phyloP scores from a whole-genome alignment of 37 sponge, comb jelly and placozoan genomes.

The Diacarnus erythraeanus region DNA sequence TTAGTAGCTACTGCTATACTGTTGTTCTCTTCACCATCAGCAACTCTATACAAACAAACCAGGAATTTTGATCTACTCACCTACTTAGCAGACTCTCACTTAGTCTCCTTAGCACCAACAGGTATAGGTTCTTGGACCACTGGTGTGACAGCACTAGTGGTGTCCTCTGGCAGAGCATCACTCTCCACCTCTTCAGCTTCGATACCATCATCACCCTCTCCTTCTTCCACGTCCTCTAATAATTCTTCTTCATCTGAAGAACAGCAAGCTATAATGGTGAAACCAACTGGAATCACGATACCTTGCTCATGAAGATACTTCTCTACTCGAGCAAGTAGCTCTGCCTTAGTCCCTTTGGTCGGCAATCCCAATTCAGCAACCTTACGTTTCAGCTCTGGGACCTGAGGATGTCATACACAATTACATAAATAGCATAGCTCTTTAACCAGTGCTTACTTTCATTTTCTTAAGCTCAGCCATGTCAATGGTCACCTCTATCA shows the following conservation, averaged over 20 bases:
- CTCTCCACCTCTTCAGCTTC: constrained; percentile 11
- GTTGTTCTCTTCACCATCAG: not conserved
- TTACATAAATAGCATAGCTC: not conserved
- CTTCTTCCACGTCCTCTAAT: constrained; percentile 40
- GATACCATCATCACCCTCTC: constrained; percentile 5
- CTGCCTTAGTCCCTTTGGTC: constrained; percentile 75
- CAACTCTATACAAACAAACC: too few species aligned
- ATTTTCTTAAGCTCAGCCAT: constrained; percentile 72
- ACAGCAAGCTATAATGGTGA: too few species aligned
- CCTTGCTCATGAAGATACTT: constrained; percentile 64
- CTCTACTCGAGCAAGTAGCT: constrained; percentile 71
- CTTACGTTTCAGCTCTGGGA: constrained; percentile 62
- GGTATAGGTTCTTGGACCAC: not conserved
- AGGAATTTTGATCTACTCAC: too few species aligned
- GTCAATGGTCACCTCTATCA: constrained; percentile 47
- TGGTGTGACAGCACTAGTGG: not conserved
- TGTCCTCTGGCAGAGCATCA: not conserved
- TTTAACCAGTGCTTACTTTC: constrained; percentile 32
- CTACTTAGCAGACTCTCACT: not conserved
- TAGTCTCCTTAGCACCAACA: not conserved
- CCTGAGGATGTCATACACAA: constrained; percentile 25
- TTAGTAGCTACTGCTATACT: not conserved
- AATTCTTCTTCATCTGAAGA: constrained; percentile 24
- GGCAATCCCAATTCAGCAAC: constrained; percentile 62
- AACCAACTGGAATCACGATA: constrained; percentile 8